phyloP scores from a whole-genome alignment of 2,888 invertebrate species.

The Sepioteuthis lessoniana region DNA sequence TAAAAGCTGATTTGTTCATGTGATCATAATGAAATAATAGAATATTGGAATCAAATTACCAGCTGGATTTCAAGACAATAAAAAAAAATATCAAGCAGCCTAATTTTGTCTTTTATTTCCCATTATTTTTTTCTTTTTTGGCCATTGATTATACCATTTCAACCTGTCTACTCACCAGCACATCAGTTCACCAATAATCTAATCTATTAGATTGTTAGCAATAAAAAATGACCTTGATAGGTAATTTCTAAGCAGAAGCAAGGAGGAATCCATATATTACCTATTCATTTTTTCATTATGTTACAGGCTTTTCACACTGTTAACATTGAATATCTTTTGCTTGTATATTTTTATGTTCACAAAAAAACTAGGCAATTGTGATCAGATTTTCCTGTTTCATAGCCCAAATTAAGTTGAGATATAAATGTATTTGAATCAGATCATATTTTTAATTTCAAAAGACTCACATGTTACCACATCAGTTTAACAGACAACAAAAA shows the following conservation, averaged over 20 bases:
- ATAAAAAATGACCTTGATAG: neutral
- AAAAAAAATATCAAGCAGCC: neutral
- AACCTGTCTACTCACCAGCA: neutral
- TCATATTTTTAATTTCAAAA: too few species aligned
- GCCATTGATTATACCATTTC: neutral
- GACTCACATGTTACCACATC: too few species aligned
- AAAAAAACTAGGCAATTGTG: too few species aligned
- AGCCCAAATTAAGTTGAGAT: too few species aligned
- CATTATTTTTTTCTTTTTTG: neutral
- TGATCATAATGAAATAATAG: neutral
- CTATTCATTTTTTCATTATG: too few species aligned
- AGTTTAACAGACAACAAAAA: too few species aligned
- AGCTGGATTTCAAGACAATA: neutral
- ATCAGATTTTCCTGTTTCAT: too few species aligned
- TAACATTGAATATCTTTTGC: too few species aligned
- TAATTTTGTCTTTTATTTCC: neutral
- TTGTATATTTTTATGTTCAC: too few species aligned
- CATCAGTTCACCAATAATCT: neutral
- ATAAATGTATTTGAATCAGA: too few species aligned
- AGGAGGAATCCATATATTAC: neutral
- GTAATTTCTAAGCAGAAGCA: neutral
- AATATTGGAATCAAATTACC: neutral
- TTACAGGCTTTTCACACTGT: too few species aligned
- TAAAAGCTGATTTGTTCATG: neutral
- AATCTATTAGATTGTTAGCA: neutral